Percentiles rank a stretch among this genome's conserved stretches.
phyloP scores from a whole-genome alignment of 2,113 vertebrate genomes.

The Podiceps cristatus region DNA sequence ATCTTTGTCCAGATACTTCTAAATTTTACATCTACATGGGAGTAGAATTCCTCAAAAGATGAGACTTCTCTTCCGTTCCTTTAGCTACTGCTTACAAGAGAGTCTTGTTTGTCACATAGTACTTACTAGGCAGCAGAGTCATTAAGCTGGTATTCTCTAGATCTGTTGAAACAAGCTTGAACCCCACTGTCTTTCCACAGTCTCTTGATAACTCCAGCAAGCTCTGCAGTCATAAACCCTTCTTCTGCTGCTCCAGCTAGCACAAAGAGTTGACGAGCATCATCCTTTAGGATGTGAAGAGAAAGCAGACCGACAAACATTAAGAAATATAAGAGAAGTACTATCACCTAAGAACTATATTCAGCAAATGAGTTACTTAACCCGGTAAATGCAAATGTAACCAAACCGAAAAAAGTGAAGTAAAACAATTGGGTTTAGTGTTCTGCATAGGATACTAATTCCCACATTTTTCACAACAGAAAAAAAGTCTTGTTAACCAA shows the following conservation, averaged over 20 bases:
- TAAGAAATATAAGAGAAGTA: not conserved
- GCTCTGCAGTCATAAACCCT: conserved; percentile 96
- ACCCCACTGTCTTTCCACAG: conserved; percentile 96
- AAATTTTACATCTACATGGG: not conserved
- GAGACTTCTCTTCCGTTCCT: not conserved
- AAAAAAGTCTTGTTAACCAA: not conserved
- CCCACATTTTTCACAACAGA: not conserved
- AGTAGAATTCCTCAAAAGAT: not conserved
- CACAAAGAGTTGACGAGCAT: conserved; percentile 95
- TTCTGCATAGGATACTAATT: not conserved
- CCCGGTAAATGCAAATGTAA: not conserved
- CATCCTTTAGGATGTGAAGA: conserved; percentile 82
- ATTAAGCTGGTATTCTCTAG: conserved; percentile 98
- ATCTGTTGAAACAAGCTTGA: conserved; percentile 95
- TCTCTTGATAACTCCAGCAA: conserved; percentile 95
- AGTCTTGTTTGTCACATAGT: not conserved
- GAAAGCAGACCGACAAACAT: not conserved
- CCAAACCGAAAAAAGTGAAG: not conserved
- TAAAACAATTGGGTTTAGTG: not conserved
- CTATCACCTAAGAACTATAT: not conserved
- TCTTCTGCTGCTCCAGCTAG: conserved; percentile 96
- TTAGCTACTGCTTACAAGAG: not conserved
- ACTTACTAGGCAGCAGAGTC: conserved; percentile 99
- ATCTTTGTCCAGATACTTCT: not conserved
- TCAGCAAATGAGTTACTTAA: not conserved